Percentiles rank a stretch among this genome's conserved stretches.
Evolutionary conservation across 2,797 vertebrate species (phyloP).

Genomic region (Clangula hyemalis): DNA sequence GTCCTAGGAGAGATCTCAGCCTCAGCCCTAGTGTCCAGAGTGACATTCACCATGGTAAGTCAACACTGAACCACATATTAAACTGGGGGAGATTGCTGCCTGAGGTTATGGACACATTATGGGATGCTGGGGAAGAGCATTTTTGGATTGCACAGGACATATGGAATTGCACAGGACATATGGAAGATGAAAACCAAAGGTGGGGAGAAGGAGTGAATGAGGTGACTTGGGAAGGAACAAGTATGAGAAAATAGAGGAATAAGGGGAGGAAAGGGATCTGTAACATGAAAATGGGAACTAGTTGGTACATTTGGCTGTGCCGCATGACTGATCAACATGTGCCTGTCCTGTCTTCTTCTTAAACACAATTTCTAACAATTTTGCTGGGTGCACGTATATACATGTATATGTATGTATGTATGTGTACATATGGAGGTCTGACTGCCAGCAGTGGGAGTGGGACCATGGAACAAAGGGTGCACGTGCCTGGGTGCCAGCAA

Average conservation of each 20-base stretch:
- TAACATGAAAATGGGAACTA: not conserved
- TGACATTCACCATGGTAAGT: not conserved
- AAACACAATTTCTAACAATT: not conserved
- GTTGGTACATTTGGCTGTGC: not conserved
- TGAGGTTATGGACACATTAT: no score
- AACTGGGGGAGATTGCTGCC: not conserved
- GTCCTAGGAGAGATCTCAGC: not conserved
- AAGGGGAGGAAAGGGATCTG: not conserved
- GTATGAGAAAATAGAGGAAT: not conserved
- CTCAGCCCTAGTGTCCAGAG: not conserved
- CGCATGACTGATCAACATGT: not conserved
- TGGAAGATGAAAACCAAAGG: not conserved
- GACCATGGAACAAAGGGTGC: not conserved
- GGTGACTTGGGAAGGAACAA: not conserved
- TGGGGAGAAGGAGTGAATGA: not conserved
- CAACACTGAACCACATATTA: not conserved
- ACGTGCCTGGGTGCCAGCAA: no score
- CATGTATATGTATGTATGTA: no score
- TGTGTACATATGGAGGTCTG: not conserved
- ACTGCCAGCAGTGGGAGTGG: not conserved
- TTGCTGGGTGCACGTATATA: not conserved
- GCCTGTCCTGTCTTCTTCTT: not conserved
- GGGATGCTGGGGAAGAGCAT: not conserved
- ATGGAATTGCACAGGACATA: not conserved
- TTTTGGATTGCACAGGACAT: not conserved